A percentile compares a stretch with the other conserved stretches of the same genome.
Evolutionary conservation across 2,888 invertebrate genomes (phyloP).

Genomic region (Drosophila hamatofila): DNA sequence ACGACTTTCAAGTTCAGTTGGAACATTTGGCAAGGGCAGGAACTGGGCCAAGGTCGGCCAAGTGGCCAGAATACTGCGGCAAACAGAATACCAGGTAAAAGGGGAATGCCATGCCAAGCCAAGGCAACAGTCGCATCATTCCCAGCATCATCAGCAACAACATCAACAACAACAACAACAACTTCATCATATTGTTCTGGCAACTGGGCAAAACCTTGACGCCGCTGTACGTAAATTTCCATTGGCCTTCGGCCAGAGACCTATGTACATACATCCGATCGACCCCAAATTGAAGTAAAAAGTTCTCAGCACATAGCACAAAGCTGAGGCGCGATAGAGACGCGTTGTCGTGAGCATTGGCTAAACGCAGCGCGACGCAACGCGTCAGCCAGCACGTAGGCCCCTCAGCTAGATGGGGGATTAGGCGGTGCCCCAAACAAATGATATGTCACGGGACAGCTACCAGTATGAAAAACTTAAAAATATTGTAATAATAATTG

Average conservation of each 20-base stretch:
- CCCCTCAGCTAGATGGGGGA: conserved; percentile 34
- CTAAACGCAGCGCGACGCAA: conserved; percentile 31
- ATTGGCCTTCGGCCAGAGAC: conserved; percentile 15
- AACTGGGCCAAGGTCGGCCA: conserved; percentile 72
- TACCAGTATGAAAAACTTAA: neutral
- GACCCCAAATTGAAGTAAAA: conserved; percentile 17
- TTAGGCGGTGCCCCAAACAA: conserved; percentile 15
- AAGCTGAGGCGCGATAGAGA: conserved; percentile 6
- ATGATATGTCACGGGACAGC: conserved; percentile 13
- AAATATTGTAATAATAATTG: neutral
- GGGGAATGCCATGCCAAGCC: conserved; percentile 30
- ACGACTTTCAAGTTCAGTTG: conserved; percentile 76
- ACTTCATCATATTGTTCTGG: conserved; percentile 1
- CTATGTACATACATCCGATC: conserved; percentile 10
- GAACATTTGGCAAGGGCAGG: conserved; percentile 64
- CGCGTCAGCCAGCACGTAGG: conserved; percentile 67
- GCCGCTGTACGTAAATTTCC: conserved; percentile 14
- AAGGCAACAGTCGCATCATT: conserved; percentile 29
- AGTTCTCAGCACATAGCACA: conserved; percentile 24
- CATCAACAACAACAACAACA: neutral
- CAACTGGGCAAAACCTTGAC: conserved; percentile 30
- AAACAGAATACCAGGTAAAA: conserved; percentile 33
- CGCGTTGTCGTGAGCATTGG: conserved; percentile 1
- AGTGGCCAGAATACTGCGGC: conserved; percentile 44
- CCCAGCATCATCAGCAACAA: conserved; percentile 1